Percentiles rank a stretch among this genome's conserved stretches.
phyloP scores from a whole-genome alignment of 2,113 vertebrate species.

The Phylloscopus trochiloides region DNA sequence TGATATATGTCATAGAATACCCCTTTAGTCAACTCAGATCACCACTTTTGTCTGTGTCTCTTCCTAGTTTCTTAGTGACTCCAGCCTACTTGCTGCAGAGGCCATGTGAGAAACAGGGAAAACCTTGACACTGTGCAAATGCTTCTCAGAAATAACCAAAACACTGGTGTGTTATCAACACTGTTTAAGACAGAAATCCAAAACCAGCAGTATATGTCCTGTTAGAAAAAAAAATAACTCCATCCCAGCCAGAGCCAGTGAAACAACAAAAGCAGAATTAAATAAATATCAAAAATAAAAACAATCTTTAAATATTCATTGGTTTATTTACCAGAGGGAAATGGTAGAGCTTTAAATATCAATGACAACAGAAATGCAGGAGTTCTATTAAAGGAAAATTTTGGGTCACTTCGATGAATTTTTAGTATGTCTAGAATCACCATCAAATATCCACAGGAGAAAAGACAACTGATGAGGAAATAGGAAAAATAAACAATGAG shows the following conservation, averaged over 20 bases:
- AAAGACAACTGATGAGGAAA: not conserved
- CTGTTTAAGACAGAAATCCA: not conserved
- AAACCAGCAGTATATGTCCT: not conserved
- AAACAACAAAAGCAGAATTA: not conserved
- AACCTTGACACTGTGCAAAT: not conserved
- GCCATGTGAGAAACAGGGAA: rapidly evolving
- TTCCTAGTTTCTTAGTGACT: not conserved
- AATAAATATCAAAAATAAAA: not conserved
- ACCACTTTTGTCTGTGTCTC: not conserved
- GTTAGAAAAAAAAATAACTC: not conserved
- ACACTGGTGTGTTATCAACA: not conserved
- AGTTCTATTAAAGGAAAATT: not conserved
- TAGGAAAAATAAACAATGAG: not conserved
- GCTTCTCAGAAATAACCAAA: not conserved
- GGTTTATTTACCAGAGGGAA: not conserved
- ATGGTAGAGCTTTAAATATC: not conserved
- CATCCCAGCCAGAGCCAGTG: not conserved
- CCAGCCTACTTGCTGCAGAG: rapidly evolving
- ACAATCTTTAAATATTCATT: not conserved
- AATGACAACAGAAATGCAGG: not conserved
- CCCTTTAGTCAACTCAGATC: not conserved
- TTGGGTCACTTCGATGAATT: not conserved
- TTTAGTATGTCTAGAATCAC: not conserved
- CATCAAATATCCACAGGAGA: not conserved
- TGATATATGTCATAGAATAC: not conserved